Evolutionary conservation across 2,888 invertebrate species (phyloP).

Genomic region (Catocala fraxini): DNA sequence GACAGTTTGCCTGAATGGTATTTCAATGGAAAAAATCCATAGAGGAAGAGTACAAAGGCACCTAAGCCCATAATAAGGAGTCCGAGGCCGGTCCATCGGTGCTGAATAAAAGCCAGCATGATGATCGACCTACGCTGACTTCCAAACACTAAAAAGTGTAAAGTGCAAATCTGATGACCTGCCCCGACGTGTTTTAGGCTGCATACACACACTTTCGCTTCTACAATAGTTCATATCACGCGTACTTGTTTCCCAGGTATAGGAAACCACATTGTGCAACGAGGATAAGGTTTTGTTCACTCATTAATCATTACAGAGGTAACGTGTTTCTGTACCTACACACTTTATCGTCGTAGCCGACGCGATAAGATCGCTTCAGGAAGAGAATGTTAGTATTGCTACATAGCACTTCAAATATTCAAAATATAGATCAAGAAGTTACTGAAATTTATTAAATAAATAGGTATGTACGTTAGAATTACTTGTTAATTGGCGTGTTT

Average conservation of each 20-base stretch:
- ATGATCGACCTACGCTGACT: conserved; percentile 36
- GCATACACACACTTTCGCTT: conserved; percentile 52
- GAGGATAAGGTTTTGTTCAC: conserved; percentile 36
- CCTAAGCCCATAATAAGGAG: conserved; percentile 72
- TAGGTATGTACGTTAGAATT: too few species aligned
- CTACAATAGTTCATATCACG: conserved; percentile 46
- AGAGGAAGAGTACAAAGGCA: conserved; percentile 84
- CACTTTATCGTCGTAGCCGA: conserved; percentile 22
- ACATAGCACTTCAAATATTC: too few species aligned
- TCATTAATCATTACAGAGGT: conserved; percentile 28
- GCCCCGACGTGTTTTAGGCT: conserved; percentile 28
- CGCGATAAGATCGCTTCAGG: conserved; percentile 17
- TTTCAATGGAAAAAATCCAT: conserved; percentile 89
- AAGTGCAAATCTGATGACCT: too few species aligned
- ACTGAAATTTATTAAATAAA: too few species aligned
- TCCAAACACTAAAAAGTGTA: too few species aligned
- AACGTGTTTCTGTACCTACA: conserved; percentile 17
- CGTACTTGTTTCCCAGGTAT: conserved; percentile 43
- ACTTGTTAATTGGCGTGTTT: too few species aligned
- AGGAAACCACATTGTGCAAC: conserved; percentile 59
- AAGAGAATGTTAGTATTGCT: neutral
- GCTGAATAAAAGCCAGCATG: conserved; percentile 77
- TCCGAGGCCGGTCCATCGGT: conserved; percentile 80
- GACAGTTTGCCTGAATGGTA: conserved; percentile 83
- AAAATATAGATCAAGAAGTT: too few species aligned